Conservation (phyloP, 2,888 invertebrate species). For the Amiota minor region DNA sequence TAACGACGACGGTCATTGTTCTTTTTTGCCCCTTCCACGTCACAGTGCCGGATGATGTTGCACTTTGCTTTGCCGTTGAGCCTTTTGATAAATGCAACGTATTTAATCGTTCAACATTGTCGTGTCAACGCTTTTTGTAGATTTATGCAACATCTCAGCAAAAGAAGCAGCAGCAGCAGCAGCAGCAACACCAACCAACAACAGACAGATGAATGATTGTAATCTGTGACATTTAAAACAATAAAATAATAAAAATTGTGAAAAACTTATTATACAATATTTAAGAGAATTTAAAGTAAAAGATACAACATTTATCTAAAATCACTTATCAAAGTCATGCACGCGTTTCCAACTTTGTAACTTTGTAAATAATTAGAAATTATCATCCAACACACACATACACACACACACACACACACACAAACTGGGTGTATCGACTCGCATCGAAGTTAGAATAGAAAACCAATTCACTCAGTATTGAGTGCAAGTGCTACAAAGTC, state of each 20-base stretch:
- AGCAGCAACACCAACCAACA: too few relatives aligned
- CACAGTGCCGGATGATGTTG: slow-evolving; percentile 15
- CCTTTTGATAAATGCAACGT: slow-evolving; percentile 33
- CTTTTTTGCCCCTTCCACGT: slow-evolving; percentile 8
- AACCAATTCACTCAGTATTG: neutral
- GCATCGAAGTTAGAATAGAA: neutral
- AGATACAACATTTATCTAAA: slow-evolving; percentile 7
- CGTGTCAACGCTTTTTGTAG: slow-evolving; percentile 36
- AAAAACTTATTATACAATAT: neutral
- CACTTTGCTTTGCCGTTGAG: slow-evolving; percentile 14
- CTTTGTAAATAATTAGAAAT: slow-evolving; percentile 26
- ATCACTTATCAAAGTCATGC: slow-evolving; percentile 13
- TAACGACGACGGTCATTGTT: slow-evolving; percentile 21
- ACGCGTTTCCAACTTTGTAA: neutral
- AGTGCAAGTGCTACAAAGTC: slow-evolving; percentile 1
- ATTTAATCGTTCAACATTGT: slow-evolving; percentile 34
- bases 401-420: neutral
- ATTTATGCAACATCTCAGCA: slow-evolving; percentile 26
- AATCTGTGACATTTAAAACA: slow-evolving; percentile 7
- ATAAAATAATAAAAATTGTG: neutral
- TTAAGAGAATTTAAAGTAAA: neutral
- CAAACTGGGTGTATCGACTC: neutral
- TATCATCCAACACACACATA: neutral
- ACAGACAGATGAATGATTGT: slow-evolving; percentile 12
- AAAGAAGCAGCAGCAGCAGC: neutral